phyloP scores from a whole-genome alignment of 1,140 invertebrate genomes.

The Euura lappo region DNA sequence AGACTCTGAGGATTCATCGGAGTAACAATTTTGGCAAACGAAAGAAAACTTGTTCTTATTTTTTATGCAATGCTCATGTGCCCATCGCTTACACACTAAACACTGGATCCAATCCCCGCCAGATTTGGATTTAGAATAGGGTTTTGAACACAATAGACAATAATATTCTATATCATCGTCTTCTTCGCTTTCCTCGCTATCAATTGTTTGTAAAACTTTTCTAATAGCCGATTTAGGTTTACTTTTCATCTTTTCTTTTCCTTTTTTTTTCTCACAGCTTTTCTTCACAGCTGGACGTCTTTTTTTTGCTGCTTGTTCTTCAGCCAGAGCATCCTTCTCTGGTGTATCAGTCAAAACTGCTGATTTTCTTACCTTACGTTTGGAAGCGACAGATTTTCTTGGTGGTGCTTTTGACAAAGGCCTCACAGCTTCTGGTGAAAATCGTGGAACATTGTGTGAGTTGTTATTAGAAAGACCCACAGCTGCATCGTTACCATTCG shows the following conservation, averaged over 20 bases:
- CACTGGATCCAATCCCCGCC: not conserved
- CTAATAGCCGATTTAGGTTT: not conserved
- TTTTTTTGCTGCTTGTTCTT: not conserved
- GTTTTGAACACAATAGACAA: not conserved
- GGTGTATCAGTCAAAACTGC: conserved; percentile 17
- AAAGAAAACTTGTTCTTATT: not conserved
- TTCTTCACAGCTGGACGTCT: not conserved
- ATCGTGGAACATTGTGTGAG: not conserved
- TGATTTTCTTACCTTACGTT: conserved; percentile 14
- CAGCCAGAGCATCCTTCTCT: conserved; percentile 13
- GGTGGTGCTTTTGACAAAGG: conserved; percentile 15
- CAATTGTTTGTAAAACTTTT: not conserved
- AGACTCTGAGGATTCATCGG: not conserved
- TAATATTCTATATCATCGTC: not conserved
- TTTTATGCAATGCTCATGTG: not conserved
- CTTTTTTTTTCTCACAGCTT: not conserved
- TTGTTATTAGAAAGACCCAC: not conserved
- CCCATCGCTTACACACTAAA: not conserved
- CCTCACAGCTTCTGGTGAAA: conserved; percentile 2
- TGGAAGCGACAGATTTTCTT: conserved; percentile 15
- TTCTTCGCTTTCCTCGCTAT: conserved; percentile 2
- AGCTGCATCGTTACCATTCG: not conserved
- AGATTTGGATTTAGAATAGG: not conserved
- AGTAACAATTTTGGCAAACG: not conserved
- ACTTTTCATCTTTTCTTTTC: not conserved